phyloP scores from a whole-genome alignment of 2,113 vertebrate genomes.

The Coptodon bakossiorum region DNA sequence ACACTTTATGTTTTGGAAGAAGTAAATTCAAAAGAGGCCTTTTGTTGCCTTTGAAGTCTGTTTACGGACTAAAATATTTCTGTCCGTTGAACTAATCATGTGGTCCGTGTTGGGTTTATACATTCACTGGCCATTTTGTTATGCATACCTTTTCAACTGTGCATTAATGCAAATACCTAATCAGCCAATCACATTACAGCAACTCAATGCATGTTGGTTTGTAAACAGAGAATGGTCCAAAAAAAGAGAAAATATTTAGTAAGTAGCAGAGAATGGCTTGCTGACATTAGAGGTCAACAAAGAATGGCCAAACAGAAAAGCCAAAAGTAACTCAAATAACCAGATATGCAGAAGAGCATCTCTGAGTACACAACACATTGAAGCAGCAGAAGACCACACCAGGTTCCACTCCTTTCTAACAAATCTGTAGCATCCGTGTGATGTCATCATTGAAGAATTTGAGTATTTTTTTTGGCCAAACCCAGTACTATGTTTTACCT shows the following conservation, averaged over 20 bases:
- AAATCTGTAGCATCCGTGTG: neutral
- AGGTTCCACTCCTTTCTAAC: neutral
- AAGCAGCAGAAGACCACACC: neutral
- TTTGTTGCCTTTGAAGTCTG: slow-evolving; percentile 33
- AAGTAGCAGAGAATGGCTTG: neutral
- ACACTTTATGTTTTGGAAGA: slow-evolving; percentile 3
- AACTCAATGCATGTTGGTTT: neutral
- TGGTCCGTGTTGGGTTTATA: neutral
- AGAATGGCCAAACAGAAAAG: neutral
- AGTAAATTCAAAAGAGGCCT: slow-evolving; percentile 13
- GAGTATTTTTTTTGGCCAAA: neutral
- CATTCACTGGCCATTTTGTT: neutral
- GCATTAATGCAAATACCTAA: neutral
- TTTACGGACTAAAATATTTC: neutral
- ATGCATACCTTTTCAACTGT: neutral
- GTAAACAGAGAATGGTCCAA: neutral
- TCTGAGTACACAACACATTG: neutral
- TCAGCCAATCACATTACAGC: neutral
- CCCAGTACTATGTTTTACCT: neutral
- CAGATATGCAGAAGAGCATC: neutral
- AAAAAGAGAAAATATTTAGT: neutral
- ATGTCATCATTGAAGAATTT: neutral
- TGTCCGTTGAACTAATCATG: neutral
- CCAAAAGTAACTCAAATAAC: neutral
- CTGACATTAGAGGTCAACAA: neutral